Percentiles rank a stretch among this genome's conserved stretches.
Conservation (phyloP, 2,888 invertebrate genomes). For the Stenchaetothrips biformis region DNA sequence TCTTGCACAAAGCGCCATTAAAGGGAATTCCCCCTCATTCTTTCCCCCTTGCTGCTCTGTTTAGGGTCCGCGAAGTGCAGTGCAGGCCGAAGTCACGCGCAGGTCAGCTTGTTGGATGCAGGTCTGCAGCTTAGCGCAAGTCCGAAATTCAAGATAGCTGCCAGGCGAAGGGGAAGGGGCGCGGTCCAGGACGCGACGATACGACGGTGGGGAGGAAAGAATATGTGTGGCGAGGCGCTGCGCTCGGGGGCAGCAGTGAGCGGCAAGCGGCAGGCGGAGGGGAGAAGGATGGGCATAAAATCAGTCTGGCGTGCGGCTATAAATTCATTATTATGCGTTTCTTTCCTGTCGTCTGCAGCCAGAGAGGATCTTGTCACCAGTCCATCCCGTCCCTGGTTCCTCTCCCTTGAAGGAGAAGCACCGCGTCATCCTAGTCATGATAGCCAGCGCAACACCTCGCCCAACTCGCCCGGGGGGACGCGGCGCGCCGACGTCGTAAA, state of each 20-base stretch:
- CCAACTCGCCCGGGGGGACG: too few relatives aligned
- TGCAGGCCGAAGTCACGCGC: neutral
- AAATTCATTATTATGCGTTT: constrained; percentile 25
- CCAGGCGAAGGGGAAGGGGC: constrained; percentile 1
- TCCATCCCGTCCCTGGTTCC: neutral
- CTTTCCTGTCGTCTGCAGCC: constrained; percentile 19
- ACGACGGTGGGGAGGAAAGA: neutral
- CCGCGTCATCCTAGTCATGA: neutral
- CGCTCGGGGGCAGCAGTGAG: neutral
- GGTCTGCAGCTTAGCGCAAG: neutral
- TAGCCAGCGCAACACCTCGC: too few relatives aligned
- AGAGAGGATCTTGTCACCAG: neutral
- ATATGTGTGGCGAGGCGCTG: neutral
- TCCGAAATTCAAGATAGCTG: neutral
- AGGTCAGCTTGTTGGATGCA: neutral
- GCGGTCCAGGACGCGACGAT: neutral
- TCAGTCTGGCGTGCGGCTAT: constrained; percentile 22
- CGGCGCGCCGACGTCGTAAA: too few relatives aligned
- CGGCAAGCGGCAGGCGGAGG: neutral
- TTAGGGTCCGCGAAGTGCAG: neutral
- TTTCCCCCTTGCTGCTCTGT: neutral
- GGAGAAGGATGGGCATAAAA: neutral
- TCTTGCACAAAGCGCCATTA: neutral
- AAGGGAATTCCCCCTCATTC: neutral
- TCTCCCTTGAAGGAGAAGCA: neutral